These are phyloP conservation scores for Polypterus bichir DNA, from an alignment of 2,113 vertebrate genomes.

Conservation along the genomic window DNA sequence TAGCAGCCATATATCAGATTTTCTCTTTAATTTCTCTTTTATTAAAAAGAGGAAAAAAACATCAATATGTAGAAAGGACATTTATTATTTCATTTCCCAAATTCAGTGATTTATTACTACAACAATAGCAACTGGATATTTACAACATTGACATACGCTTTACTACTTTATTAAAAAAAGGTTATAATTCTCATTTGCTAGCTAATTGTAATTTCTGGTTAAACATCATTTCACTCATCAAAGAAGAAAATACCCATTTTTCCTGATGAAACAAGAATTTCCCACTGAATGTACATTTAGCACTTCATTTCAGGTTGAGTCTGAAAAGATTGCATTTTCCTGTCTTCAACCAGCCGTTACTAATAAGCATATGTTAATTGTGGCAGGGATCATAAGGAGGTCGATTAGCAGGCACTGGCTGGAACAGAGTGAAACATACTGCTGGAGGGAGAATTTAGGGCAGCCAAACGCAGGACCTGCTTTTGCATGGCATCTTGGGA, in stretches of 20 bases:
- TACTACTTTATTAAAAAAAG: no score
- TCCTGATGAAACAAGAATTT: neutral
- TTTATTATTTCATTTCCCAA: no score
- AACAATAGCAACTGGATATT: no score
- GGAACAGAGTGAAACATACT: slow-evolving; percentile 69
- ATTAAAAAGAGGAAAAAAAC: no score
- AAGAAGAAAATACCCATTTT: neutral
- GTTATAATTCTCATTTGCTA: no score
- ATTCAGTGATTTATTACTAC: no score
- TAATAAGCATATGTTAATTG: slow-evolving; percentile 97
- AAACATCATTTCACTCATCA: neutral
- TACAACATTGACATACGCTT: no score
- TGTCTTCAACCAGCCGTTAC: slow-evolving; percentile 85
- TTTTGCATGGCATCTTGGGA: slow-evolving; percentile 50
- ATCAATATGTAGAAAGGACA: no score
- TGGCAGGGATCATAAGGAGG: slow-evolving; percentile 87
- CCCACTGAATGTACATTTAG: neutral
- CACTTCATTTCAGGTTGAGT: slow-evolving; percentile 30
- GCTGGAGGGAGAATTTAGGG: slow-evolving; percentile 73
- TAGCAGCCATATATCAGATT: no score
- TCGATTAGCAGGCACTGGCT: slow-evolving; percentile 80
- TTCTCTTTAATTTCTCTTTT: no score
- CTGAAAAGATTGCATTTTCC: slow-evolving; percentile 61
- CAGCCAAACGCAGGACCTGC: slow-evolving; percentile 44
- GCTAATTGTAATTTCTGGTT: no score